These are phyloP conservation scores for Alcedo quadribrachys DNA, from an alignment of 2,797 vertebrate species.

Conservation along the genomic window DNA sequence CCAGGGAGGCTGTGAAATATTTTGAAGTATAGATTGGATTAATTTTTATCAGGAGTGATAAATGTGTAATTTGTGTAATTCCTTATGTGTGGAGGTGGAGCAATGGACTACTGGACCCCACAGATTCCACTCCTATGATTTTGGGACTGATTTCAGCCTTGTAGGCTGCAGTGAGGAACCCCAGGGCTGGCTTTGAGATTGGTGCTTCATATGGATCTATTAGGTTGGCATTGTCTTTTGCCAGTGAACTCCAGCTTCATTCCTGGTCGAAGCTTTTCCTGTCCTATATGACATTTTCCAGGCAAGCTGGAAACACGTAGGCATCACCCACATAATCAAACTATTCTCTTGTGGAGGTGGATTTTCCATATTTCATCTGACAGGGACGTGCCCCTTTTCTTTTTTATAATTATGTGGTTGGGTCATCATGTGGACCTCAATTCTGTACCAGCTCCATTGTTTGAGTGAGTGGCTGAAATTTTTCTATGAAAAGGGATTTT, in stretches of 20 bases:
- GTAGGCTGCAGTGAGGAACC: not conserved
- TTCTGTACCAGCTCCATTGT: not conserved
- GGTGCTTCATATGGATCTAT: not conserved
- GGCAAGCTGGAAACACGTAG: not conserved
- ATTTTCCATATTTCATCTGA: not conserved
- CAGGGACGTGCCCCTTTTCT: not conserved
- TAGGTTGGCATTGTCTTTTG: not conserved
- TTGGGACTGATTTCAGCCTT: rapidly evolving
- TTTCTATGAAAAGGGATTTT: not conserved
- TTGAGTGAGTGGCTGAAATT: not conserved
- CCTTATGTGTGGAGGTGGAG: not conserved
- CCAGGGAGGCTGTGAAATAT: not conserved
- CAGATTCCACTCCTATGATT: not conserved
- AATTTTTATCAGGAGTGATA: not conserved
- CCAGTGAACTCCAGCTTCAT: not conserved
- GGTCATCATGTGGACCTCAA: not conserved
- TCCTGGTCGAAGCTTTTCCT: not conserved
- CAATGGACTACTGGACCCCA: not conserved
- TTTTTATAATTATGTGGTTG: not conserved
- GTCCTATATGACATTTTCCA: not conserved
- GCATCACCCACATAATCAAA: not conserved
- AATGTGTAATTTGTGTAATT: not conserved
- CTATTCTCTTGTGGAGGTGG: not conserved
- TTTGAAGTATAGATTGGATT: not conserved
- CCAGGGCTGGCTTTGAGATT: not conserved